phyloP scores from a whole-genome alignment of 2,113 vertebrate genomes.

The Rafetus swinhoei region DNA sequence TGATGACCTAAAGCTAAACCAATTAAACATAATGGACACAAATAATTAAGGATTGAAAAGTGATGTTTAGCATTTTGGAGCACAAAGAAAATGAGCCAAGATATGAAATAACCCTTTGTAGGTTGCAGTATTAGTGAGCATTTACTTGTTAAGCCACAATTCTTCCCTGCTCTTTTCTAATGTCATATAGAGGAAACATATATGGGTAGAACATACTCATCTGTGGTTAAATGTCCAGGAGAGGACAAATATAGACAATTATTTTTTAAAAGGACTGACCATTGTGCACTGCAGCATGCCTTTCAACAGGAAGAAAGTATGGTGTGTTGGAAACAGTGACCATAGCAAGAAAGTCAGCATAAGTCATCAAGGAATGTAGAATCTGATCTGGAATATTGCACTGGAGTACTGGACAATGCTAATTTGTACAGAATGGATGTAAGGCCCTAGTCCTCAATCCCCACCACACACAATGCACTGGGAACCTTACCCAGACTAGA shows the following conservation, averaged over 20 bases:
- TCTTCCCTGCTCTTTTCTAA: background rate
- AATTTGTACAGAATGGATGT: background rate
- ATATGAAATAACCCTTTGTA: background rate
- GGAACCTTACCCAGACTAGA: background rate
- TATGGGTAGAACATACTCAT: background rate
- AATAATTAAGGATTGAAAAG: background rate
- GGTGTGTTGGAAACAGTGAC: background rate
- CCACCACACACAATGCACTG: background rate
- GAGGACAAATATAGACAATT: background rate
- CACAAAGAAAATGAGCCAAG: background rate
- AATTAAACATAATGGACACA: background rate
- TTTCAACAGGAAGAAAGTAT: background rate
- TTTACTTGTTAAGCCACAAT: background rate
- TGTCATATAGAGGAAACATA: background rate
- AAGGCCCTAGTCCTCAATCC: background rate
- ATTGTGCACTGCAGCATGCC: background rate
- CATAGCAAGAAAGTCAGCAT: background rate
- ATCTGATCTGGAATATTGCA: background rate
- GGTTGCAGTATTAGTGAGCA: background rate
- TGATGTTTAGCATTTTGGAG: background rate
- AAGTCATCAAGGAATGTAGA: background rate
- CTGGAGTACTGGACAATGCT: background rate
- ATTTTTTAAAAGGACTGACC: background rate
- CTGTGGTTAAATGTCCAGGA: background rate
- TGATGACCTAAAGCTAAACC: background rate